A percentile compares a stretch with the other conserved stretches of the same genome.
Conservation (phyloP, 1,140 invertebrate species). For the Leptoteleia sp. region DNA sequence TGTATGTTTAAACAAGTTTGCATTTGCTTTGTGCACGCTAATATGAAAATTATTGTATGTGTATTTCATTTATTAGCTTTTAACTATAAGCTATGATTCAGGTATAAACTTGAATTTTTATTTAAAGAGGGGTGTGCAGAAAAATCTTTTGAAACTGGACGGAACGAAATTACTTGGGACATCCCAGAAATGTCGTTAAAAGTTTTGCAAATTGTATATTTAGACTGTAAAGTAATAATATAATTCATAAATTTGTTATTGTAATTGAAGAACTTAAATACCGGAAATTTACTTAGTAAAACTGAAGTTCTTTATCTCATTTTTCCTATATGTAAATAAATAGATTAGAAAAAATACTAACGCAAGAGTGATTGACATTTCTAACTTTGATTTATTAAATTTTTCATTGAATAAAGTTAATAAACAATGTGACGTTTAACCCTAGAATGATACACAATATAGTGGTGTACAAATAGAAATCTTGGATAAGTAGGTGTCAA, state of each 20-base stretch:
- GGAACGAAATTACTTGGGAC: conserved; percentile 27
- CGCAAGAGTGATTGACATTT: conserved; percentile 30
- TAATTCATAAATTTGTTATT: conserved; percentile 62
- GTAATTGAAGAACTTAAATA: conserved; percentile 32
- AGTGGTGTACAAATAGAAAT: too few relatives aligned
- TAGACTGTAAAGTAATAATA: conserved; percentile 77
- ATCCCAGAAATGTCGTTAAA: conserved; percentile 39
- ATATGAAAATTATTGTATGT: too few relatives aligned
- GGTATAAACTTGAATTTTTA: too few relatives aligned
- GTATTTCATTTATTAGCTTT: too few relatives aligned
- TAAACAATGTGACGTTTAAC: conserved; percentile 4
- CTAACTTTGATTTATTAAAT: conserved; percentile 12
- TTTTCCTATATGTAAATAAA: conserved; percentile 56
- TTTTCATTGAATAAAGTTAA: conserved; percentile 16
- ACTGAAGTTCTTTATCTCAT: conserved; percentile 35
- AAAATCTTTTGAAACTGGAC: conserved; percentile 29
- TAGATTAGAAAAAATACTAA: conserved; percentile 40
- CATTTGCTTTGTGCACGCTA: too few relatives aligned
- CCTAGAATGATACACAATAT: conserved; percentile 18
- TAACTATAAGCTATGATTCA: too few relatives aligned
- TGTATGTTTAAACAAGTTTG: too few relatives aligned
- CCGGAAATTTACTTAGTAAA: conserved; percentile 1
- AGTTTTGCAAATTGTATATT: conserved; percentile 80
- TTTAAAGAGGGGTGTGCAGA: conserved; percentile 19
- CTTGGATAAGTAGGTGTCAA: too few relatives aligned